phyloP scores from a whole-genome alignment of 2,113 vertebrate genomes.

The Phaetusa simplex region DNA sequence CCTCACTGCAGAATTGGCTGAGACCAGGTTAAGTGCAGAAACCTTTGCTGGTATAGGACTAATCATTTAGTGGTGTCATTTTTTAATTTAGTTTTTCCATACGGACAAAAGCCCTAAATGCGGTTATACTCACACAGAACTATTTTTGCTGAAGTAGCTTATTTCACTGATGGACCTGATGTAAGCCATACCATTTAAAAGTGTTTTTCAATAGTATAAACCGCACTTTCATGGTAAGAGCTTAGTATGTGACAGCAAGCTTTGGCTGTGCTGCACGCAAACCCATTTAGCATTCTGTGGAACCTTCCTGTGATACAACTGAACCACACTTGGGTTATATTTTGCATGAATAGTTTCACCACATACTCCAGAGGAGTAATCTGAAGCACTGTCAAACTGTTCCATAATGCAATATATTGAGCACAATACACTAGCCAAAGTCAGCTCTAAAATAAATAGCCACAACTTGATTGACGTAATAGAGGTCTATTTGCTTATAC shows the following conservation, averaged over 20 bases:
- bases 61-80: not conserved
- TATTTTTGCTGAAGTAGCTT: not conserved
- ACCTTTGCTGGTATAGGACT: not conserved
- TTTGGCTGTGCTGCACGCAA: not conserved
- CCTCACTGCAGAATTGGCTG: not conserved
- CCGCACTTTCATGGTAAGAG: not conserved
- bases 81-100: not conserved
- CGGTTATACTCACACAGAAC: not conserved
- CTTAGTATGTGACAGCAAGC: not conserved
- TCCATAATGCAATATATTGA: not conserved
- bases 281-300: not conserved
- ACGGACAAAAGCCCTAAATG: not conserved
- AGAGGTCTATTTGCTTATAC: constrained; percentile 20
- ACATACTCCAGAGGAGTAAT: not conserved
- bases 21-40: not conserved
- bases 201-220: not conserved
- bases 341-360: not conserved
- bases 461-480: not conserved
- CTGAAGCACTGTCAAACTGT: not conserved
- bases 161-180: not conserved
- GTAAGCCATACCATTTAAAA: not conserved
- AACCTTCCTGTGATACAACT: not conserved
- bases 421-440: constrained; percentile 8
- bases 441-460: constrained; percentile 46
- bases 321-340: not conserved